These are phyloP conservation scores for Drosophila limbata DNA, from an alignment of 2,888 invertebrate species.

Conservation along the genomic window DNA sequence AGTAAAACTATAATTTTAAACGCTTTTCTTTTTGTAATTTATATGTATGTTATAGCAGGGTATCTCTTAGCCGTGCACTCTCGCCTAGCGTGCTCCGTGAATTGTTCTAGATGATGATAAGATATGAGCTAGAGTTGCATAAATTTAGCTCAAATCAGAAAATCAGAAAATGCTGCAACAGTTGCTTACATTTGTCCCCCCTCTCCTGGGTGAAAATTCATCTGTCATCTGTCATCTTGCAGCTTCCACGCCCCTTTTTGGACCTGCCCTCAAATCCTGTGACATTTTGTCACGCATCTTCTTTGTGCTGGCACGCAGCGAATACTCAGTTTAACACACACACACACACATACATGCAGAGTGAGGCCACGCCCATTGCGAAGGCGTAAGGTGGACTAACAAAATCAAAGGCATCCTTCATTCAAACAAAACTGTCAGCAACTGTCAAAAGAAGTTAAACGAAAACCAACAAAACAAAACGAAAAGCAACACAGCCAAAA, in stretches of 20 bases:
- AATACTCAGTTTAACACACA: conserved; percentile 32
- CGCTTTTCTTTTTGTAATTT: too few relatives aligned
- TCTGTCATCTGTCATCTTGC: not conserved
- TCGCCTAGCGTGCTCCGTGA: too few relatives aligned
- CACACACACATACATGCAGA: not conserved
- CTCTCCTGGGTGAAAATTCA: too few relatives aligned
- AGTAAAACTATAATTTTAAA: too few relatives aligned
- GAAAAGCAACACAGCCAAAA: conserved; percentile 20
- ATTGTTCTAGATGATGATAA: not conserved
- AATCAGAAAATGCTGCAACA: not conserved
- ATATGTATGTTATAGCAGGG: too few relatives aligned
- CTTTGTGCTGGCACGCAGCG: conserved; percentile 56
- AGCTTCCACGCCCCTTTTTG: not conserved
- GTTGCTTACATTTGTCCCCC: not conserved
- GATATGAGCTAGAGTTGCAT: not conserved
- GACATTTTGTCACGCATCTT: conserved; percentile 59
- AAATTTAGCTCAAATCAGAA: not conserved
- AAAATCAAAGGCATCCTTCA: conserved; percentile 69
- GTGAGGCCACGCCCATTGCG: conserved; percentile 7
- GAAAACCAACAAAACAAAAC: conserved; percentile 65
- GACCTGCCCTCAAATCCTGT: conserved; percentile 20
- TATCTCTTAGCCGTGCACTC: too few relatives aligned
- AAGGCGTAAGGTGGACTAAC: conserved; percentile 12
- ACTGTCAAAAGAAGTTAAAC: conserved; percentile 80
- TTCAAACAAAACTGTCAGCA: conserved; percentile 77